Percentiles rank a stretch among this genome's conserved stretches.
Conservation (phyloP, 2,113 vertebrate species). For the Oceanites oceanicus region DNA sequence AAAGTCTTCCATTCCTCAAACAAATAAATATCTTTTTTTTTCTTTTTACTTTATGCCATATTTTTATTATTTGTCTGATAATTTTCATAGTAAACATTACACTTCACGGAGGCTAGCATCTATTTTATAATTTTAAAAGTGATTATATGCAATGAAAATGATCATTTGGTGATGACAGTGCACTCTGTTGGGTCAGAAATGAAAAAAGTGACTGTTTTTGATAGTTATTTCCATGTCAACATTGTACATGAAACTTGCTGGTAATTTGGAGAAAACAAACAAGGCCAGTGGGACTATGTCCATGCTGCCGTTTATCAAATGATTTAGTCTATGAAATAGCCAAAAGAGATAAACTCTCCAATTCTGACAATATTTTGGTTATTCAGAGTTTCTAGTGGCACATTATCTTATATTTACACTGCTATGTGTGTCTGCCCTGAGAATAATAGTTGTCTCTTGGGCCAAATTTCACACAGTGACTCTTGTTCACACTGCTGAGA, state of each 20-base stretch:
- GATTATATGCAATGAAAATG: constrained; percentile 49
- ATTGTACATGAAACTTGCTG: constrained; percentile 39
- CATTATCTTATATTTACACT: not conserved
- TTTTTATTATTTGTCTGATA: not conserved
- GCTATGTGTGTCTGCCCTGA: not conserved
- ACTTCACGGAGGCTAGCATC: constrained; percentile 38
- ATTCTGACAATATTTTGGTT: not conserved
- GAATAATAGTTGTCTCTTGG: not conserved
- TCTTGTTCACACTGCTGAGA: not conserved
- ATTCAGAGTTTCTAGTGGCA: not conserved
- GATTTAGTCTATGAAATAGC: constrained; percentile 39
- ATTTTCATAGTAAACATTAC: constrained; percentile 20
- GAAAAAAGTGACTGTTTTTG: constrained; percentile 54
- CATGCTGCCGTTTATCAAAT: constrained; percentile 35
- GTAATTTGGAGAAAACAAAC: constrained; percentile 37
- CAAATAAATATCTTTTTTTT: not conserved
- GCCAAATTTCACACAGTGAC: not conserved
- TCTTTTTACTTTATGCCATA: not conserved
- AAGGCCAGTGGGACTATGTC: not conserved
- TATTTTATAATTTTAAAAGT: constrained; percentile 30
- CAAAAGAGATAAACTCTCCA: constrained; percentile 6
- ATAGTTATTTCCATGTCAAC: constrained; percentile 51
- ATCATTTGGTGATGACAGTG: constrained; percentile 43
- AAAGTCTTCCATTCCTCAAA: not conserved
- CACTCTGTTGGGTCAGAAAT: constrained; percentile 44